A percentile compares a stretch with the other conserved stretches of the same genome.
These are phyloP conservation scores for Melanerpes formicivorus DNA, from an alignment of 2,113 vertebrate genomes.

Conservation along the genomic window DNA sequence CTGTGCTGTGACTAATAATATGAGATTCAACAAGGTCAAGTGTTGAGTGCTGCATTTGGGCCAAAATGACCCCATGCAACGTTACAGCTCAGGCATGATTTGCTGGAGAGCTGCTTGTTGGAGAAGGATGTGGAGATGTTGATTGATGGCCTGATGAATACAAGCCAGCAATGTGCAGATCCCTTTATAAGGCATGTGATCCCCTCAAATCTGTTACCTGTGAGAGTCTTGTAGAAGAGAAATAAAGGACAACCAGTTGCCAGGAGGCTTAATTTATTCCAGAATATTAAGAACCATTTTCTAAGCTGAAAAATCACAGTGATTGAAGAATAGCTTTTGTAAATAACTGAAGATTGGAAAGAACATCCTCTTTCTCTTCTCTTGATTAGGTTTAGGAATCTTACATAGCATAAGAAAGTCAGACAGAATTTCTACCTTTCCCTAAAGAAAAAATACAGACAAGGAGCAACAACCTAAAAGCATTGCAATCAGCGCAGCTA, in stretches of 20 bases:
- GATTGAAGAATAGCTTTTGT: accelerated
- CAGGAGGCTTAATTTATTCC: not conserved
- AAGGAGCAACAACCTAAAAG: not conserved
- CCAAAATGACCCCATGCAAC: too few relatives aligned
- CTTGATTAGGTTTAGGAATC: not conserved
- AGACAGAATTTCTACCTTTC: not conserved
- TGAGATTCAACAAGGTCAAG: too few relatives aligned
- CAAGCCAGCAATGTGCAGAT: not conserved
- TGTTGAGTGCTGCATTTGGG: too few relatives aligned
- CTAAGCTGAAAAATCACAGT: not conserved
- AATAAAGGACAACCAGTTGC: not conserved
- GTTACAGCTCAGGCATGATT: too few relatives aligned
- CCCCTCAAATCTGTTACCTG: not conserved
- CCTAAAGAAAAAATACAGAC: not conserved
- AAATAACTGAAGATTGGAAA: not conserved
- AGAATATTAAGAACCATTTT: not conserved
- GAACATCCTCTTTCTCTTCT: not conserved
- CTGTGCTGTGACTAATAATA: too few relatives aligned
- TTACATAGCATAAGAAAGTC: not conserved
- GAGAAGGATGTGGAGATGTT: too few relatives aligned
- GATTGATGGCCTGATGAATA: too few relatives aligned
- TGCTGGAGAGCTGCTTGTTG: too few relatives aligned
- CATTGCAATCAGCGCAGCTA: not conserved
- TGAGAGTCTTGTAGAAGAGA: not conserved
- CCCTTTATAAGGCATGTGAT: not conserved